phyloP scores from a whole-genome alignment of 2,888 invertebrate species.

The Nomada hirtipes region DNA sequence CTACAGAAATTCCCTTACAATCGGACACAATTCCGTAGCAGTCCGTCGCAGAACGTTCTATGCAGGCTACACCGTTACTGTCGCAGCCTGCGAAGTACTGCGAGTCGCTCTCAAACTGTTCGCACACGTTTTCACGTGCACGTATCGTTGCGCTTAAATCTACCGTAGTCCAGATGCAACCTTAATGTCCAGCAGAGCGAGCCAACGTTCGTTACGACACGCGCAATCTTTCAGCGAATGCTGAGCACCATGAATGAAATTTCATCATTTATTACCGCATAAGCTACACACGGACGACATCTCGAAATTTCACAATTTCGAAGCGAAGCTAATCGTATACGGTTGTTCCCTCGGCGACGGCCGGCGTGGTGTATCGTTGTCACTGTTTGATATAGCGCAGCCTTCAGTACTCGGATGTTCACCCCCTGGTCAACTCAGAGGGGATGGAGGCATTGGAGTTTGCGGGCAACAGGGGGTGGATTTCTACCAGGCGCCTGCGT shows the following conservation, averaged over 20 bases:
- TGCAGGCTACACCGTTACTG: neutral
- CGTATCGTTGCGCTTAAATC: neutral
- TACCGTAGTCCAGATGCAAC: neutral
- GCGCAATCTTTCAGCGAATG: neutral
- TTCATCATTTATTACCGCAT: neutral
- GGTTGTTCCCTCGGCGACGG: slow-evolving; percentile 54
- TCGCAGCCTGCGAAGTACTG: neutral
- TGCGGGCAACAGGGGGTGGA: slow-evolving; percentile 67
- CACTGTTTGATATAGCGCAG: slow-evolving; percentile 39
- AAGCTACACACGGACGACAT: neutral
- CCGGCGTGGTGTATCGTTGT: slow-evolving; percentile 51
- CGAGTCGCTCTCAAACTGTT: too few species aligned
- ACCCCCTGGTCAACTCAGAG: slow-evolving; percentile 49
- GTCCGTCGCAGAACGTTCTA: slow-evolving; percentile 47
- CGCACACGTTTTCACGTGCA: neutral
- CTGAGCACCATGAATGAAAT: neutral
- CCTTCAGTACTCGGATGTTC: slow-evolving; percentile 66
- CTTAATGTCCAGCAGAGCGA: neutral
- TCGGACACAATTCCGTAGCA: slow-evolving; percentile 53
- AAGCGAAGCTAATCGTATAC: neutral
- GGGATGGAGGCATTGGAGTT: slow-evolving; percentile 51
- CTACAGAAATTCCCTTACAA: slow-evolving; percentile 26
- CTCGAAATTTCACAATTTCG: neutral
- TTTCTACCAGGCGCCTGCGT: slow-evolving; percentile 79
- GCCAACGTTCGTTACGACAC: neutral